These are phyloP conservation scores for Notamacropus eugenii DNA, from an alignment of 2,797 vertebrate species.

Conservation along the genomic window DNA sequence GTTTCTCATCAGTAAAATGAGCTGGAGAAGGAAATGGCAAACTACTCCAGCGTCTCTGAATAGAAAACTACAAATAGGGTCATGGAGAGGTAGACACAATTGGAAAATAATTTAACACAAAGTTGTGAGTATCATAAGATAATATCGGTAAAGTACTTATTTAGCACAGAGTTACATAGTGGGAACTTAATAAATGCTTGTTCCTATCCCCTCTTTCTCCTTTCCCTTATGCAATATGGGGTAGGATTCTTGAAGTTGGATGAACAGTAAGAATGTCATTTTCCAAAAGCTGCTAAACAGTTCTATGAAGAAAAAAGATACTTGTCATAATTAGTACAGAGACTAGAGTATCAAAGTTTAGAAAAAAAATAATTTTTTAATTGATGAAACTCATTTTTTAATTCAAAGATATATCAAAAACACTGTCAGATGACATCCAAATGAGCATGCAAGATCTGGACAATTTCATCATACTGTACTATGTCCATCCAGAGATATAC, in stretches of 20 bases:
- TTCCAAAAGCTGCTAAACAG: neutral
- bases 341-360: neutral
- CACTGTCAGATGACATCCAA: neutral
- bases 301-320: too few species aligned
- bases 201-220: neutral
- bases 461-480: neutral
- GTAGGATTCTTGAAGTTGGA: neutral
- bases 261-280: neutral
- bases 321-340: neutral
- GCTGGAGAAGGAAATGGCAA: neutral
- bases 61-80: neutral
- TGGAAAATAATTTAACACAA: neutral
- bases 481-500: too few species aligned
- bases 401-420: neutral
- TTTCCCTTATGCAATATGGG: neutral
- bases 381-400: neutral
- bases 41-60: neutral
- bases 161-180: neutral
- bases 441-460: neutral
- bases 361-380: neutral
- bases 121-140: neutral
- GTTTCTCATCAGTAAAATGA: neutral
- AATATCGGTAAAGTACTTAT: neutral
- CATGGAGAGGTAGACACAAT: neutral
- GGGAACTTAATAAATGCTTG: neutral